A percentile compares a stretch with the other conserved stretches of the same genome.
These are phyloP conservation scores for Galeopsomyia nigrocyanea DNA, from an alignment of 2,888 invertebrate genomes.

Conservation along the genomic window DNA sequence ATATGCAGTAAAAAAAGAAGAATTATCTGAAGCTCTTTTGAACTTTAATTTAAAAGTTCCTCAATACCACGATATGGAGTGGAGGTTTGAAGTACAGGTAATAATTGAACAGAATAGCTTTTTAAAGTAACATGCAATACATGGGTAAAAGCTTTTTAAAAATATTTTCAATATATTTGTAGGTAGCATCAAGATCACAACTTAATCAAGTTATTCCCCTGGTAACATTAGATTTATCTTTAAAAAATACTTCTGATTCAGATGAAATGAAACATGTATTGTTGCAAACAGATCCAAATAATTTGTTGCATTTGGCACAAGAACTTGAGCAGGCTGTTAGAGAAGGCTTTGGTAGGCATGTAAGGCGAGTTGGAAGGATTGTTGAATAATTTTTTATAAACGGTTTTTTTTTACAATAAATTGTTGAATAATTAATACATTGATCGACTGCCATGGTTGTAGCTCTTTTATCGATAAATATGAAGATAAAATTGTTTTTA, in stretches of 20 bases:
- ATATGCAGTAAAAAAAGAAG: constrained; percentile 72
- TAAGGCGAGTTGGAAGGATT: constrained; percentile 71
- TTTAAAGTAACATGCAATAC: neutral
- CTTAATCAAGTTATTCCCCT: constrained; percentile 74
- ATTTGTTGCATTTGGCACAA: constrained; percentile 71
- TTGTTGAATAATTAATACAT: neutral
- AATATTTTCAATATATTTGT: constrained; percentile 45
- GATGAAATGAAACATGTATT: constrained; percentile 62
- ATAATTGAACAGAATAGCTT: neutral
- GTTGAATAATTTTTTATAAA: constrained; percentile 25
- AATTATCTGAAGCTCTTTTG: constrained; percentile 71
- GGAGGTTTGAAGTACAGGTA: constrained; percentile 78
- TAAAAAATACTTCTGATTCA: constrained; percentile 64
- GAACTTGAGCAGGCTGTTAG: constrained; percentile 73
- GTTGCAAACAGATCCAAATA: constrained; percentile 73
- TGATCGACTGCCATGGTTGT: too few species aligned
- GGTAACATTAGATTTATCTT: constrained; percentile 73
- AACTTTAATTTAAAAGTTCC: constrained; percentile 69
- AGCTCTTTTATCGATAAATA: too few species aligned
- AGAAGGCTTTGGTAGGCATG: constrained; percentile 74
- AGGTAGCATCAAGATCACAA: constrained; percentile 74
- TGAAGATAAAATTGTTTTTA: too few species aligned
- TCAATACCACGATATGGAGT: constrained; percentile 74
- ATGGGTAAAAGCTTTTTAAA: neutral
- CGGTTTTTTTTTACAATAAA: constrained; percentile 13